Base-by-base conservation (phyloP, 2,888 invertebrate species). In the Actias luna region DNA sequence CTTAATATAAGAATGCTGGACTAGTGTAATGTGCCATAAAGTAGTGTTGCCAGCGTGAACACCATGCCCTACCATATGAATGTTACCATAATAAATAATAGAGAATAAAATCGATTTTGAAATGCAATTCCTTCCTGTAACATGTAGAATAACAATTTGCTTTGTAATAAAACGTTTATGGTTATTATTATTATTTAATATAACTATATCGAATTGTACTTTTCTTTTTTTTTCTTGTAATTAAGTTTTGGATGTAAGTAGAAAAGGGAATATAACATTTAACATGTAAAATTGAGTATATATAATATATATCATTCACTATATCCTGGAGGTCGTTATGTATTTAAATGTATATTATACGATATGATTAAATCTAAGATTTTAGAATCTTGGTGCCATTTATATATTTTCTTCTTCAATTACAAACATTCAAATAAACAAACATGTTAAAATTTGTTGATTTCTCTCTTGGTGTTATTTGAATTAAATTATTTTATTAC, bases 11-110 rank as follows among this genome's bases (percentile, higher is more conserved):
- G 84, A 87, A 85, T 84, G 85, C 79, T 76, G 76, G 72, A 68
- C 79, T 84, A 82, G 78, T 85, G 79, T 83, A 80, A 87, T 88
- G 92, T 92, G 92, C 92, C 92, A 92, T 92, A 92, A 80, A 78
- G 73, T 79, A 69, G 85, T 87, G 88, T 89, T 88, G 89, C 89
- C 86, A 87, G 83, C 90, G 87, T 86, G 86, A 85, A 88, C 89
- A 90, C 89, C 88, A 88, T 85, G 83, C 72, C 71, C 79, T 73
- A 77, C n/a, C n/a, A n/a, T n/a, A n/a, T n/a, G n/a, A 85, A 89
- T 87, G 92, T 92, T 92, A 92, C 92, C 92, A 91, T 87, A 81
- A 77, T 72, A 78, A 50, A 50, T 50, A 50, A 50, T 80, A 84
- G 79, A 76, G 70, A 75, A 68, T 68, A 73, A 71, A 66, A 62